Evolutionary conservation across 1,140 invertebrate species (phyloP).

Genomic region (Cataglyphis hispanica): DNA sequence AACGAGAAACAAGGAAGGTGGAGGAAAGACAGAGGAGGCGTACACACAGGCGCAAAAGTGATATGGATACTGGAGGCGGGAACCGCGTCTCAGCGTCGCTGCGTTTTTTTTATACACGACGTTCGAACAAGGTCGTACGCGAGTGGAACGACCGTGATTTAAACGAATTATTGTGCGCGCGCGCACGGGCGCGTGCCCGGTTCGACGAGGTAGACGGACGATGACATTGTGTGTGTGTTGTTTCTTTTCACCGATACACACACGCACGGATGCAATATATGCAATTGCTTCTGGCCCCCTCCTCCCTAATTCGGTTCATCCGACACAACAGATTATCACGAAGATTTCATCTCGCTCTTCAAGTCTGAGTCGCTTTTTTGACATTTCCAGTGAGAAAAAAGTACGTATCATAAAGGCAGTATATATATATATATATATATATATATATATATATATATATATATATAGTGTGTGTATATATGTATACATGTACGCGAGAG

Average conservation of each 20-base stretch:
- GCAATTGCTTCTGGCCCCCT: background rate
- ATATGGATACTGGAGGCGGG: background rate
- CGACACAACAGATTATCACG: too few species aligned
- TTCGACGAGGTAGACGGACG: background rate
- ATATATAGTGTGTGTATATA: too few species aligned
- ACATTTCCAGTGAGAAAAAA: background rate
- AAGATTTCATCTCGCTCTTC: too few species aligned
- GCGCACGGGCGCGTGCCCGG: background rate
- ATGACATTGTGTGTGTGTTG: background rate
- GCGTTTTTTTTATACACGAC: background rate
- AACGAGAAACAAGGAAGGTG: too few species aligned
- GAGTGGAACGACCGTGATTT: constrained; percentile 42
- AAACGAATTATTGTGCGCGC: constrained; percentile 19
- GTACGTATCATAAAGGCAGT: constrained; percentile 29
- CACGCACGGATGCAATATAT: too few species aligned
- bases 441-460: too few species aligned
- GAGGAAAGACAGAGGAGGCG: background rate
- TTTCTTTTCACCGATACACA: background rate
- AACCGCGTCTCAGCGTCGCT: background rate
- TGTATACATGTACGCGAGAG: background rate
- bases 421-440: background rate
- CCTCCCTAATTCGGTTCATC: too few species aligned
- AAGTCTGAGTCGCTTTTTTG: background rate
- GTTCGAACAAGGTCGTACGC: constrained; percentile 6
- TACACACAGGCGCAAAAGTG: background rate